Conservation (phyloP, 2,113 vertebrate genomes). For the Siphamia tubifer region DNA sequence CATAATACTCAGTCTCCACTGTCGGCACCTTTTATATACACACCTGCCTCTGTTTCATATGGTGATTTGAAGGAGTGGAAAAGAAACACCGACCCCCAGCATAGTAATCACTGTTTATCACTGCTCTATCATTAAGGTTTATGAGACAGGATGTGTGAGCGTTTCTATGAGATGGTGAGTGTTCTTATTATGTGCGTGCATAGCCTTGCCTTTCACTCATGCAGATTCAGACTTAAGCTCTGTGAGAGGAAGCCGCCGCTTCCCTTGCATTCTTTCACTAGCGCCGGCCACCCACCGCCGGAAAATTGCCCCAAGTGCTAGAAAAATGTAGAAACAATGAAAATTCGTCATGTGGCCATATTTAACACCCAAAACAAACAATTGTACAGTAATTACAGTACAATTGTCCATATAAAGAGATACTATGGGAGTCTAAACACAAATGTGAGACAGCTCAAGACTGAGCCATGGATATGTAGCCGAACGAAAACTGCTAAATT, state of each 20-base stretch:
- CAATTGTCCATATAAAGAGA: conserved; percentile 50
- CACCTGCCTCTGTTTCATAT: conserved; percentile 52
- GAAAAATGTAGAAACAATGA: conserved; percentile 67
- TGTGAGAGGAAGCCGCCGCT: conserved; percentile 61
- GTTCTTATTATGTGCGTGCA: conserved; percentile 62
- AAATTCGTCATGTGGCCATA: conserved; percentile 56
- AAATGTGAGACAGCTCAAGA: neutral
- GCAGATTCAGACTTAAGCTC: conserved; percentile 42
- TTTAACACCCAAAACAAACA: conserved; percentile 68
- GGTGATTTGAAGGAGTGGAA: conserved; percentile 21
- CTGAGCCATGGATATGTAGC: neutral
- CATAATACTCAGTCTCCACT: neutral
- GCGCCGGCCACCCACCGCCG: conserved; percentile 63
- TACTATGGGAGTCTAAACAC: conserved; percentile 41
- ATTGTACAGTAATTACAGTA: conserved; percentile 67
- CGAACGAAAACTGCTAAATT: neutral
- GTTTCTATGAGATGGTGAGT: conserved; percentile 46
- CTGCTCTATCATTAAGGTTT: conserved; percentile 75
- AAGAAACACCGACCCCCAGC: conserved; percentile 30
- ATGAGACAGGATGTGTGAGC: conserved; percentile 72
- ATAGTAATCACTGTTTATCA: conserved; percentile 68
- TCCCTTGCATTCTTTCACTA: conserved; percentile 62
- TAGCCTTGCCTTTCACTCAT: conserved; percentile 59
- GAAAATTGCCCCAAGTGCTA: conserved; percentile 58
- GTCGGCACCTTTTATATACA: conserved; percentile 40